Percentiles rank a stretch among this genome's conserved stretches.
Conservation (phyloP, 2,888 invertebrate genomes). For the Drosophila neutralis region DNA sequence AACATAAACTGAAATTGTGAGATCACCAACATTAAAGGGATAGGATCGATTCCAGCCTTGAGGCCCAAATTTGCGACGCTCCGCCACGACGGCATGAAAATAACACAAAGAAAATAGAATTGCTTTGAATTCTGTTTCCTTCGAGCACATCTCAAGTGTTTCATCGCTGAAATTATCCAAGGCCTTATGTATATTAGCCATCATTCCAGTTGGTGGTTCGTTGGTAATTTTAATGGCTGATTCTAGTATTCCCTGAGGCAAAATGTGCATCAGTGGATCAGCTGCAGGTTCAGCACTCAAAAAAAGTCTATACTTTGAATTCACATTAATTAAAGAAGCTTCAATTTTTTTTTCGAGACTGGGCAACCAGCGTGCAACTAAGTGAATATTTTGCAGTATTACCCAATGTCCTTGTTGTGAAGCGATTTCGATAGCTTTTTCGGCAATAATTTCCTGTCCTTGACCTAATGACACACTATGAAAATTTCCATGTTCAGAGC, state of each 20-base stretch:
- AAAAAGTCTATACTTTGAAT: conserved; percentile 89
- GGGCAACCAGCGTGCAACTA: conserved; percentile 95
- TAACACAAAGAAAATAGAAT: conserved; percentile 95
- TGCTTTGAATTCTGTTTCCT: conserved; percentile 96
- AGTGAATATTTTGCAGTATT: conserved; percentile 95
- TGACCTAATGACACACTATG: conserved; percentile 97
- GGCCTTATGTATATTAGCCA: conserved; percentile 1
- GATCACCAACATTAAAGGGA: conserved; percentile 93
- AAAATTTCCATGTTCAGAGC: conserved; percentile 92
- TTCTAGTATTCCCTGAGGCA: background rate
- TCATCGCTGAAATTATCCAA: conserved; percentile 90
- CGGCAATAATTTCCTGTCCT: conserved; percentile 97
- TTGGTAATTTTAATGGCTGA: conserved; percentile 2
- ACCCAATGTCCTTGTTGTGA: conserved; percentile 95
- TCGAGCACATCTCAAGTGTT: conserved; percentile 95
- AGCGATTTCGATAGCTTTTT: conserved; percentile 92
- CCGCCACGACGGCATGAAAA: conserved; percentile 97
- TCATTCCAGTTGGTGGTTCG: conserved; percentile 1
- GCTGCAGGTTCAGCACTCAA: conserved; percentile 95
- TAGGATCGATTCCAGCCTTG: conserved; percentile 87
- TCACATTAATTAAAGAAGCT: conserved; percentile 89
- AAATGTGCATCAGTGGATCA: conserved; percentile 87
- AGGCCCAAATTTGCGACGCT: conserved; percentile 92
- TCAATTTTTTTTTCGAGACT: conserved; percentile 96
- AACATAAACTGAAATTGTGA: conserved; percentile 96